Evolutionary conservation across 2,113 vertebrate genomes (phyloP).

Genomic region (Epinephelus moara): DNA sequence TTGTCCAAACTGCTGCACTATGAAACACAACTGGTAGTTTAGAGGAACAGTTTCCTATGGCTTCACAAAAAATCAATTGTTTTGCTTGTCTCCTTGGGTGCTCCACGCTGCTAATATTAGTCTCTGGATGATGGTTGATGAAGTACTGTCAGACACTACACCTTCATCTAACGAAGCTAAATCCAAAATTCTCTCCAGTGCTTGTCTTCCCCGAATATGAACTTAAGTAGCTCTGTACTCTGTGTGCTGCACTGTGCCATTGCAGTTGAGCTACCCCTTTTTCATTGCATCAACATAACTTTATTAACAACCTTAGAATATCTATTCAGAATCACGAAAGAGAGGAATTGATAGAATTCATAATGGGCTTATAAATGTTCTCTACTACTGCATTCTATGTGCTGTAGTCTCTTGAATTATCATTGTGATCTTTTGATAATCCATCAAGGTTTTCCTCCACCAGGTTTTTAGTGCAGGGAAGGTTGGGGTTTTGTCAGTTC

Average conservation of each 20-base stretch:
- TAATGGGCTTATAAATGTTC: not conserved
- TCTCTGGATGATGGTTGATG: too few relatives aligned
- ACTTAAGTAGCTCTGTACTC: not conserved
- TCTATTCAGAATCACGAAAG: not conserved
- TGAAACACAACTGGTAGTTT: not conserved
- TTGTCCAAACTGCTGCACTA: not conserved
- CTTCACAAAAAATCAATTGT: too few relatives aligned
- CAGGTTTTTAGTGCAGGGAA: not conserved
- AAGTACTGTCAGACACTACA: not conserved
- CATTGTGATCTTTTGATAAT: slow-evolving; percentile 11
- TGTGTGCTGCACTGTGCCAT: not conserved
- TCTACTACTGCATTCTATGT: not conserved
- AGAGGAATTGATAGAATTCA: not conserved
- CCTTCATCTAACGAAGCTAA: not conserved
- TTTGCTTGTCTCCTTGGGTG: too few relatives aligned
- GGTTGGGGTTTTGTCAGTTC: not conserved
- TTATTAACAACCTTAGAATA: not conserved
- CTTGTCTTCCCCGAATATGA: not conserved
- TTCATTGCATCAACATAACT: not conserved
- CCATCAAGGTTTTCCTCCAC: slow-evolving; percentile 14
- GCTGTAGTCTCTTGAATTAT: not conserved
- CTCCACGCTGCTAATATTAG: too few relatives aligned
- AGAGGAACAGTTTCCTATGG: too few relatives aligned
- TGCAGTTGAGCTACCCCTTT: not conserved
- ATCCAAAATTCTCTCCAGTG: not conserved